Percentiles rank a stretch among this genome's conserved stretches.
phyloP scores from a whole-genome alignment of 1,140 invertebrate species.

The Aradophagus sp. region DNA sequence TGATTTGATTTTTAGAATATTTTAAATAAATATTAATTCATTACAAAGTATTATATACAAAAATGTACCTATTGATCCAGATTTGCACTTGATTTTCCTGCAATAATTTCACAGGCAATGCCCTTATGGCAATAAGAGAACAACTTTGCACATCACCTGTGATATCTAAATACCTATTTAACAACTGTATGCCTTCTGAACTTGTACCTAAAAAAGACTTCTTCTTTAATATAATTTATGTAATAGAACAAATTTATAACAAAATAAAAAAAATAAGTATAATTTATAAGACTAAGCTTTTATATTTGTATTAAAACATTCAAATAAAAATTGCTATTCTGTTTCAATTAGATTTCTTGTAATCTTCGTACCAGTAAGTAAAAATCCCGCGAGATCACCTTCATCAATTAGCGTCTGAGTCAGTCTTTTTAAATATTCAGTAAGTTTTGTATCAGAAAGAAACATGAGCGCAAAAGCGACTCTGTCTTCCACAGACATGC shows the following conservation, averaged over 20 bases:
- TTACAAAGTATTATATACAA: no score
- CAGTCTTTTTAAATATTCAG: constrained; percentile 85
- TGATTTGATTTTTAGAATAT: no score
- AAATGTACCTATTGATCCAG: constrained; percentile 82
- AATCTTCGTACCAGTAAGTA: constrained; percentile 83
- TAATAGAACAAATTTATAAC: no score
- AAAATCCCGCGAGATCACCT: constrained; percentile 89
- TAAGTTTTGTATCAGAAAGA: constrained; percentile 86
- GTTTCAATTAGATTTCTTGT: no score
- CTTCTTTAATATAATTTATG: no score
- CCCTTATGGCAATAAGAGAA: constrained; percentile 85
- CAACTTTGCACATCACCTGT: constrained; percentile 95
- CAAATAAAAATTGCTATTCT: constrained; percentile 22
- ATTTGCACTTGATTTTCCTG: constrained; percentile 79
- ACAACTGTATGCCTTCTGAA: constrained; percentile 83
- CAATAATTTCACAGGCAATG: constrained; percentile 80
- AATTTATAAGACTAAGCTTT: no score
- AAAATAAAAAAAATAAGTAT: no score
- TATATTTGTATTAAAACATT: no score
- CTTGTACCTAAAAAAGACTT: constrained; percentile 78
- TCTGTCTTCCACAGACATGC: constrained; percentile 89
- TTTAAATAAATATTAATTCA: neutral
- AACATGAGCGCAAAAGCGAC: constrained; percentile 96
- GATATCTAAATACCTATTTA: constrained; percentile 92
- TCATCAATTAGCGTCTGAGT: constrained; percentile 82